Percentiles rank a stretch among this genome's conserved stretches.
These are phyloP conservation scores for Eidolon dupreanum DNA, from an alignment of 2,797 vertebrate species.

Conservation along the genomic window DNA sequence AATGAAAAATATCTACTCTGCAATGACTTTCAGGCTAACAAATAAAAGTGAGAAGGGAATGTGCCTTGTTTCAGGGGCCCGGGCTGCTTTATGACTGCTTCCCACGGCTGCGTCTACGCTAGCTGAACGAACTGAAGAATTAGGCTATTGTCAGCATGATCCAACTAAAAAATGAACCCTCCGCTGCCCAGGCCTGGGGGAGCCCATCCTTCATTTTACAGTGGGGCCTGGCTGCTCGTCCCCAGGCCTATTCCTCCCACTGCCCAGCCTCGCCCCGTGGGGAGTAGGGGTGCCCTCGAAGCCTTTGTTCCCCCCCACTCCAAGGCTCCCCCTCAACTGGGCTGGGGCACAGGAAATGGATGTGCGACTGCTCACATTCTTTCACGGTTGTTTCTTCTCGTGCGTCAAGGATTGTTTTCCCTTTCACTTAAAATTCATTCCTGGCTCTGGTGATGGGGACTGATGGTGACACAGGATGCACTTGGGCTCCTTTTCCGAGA, in stretches of 20 bases:
- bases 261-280: rapidly evolving
- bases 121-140: neutral
- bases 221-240: neutral
- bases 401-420: neutral
- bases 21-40: neutral
- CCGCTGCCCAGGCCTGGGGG: neutral
- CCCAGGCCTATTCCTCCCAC: neutral
- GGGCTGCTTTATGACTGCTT: neutral
- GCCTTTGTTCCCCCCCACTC: too few relatives aligned
- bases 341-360: neutral
- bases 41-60: neutral
- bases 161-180: neutral
- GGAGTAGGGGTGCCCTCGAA: neutral
- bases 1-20: constrained; percentile 17
- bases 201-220: neutral
- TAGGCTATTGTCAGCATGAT: neutral
- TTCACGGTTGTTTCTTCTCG: neutral
- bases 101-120: neutral
- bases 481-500: neutral
- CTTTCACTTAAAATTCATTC: neutral
- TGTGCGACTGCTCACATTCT: rapidly evolving
- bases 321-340: too few relatives aligned
- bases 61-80: neutral
- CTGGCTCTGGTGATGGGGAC: neutral
- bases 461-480: neutral